A percentile compares a stretch with the other conserved stretches of the same genome.
Conservation (phyloP, 2,113 vertebrate species). For the Rhinogobius similis region DNA sequence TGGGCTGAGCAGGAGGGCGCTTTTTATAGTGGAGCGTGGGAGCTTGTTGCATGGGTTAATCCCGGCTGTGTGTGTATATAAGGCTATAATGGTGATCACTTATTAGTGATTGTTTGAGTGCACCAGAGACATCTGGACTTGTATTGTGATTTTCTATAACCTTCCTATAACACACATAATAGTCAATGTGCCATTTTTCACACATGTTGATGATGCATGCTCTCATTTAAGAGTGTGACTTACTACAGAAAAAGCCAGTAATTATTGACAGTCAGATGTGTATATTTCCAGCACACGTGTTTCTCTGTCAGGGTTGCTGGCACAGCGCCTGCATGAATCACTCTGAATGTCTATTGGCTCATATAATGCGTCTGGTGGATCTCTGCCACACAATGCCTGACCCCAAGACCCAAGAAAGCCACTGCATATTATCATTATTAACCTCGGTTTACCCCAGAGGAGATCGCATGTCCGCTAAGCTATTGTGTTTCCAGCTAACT, state of each 20-base stretch:
- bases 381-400: slow-evolving; percentile 44
- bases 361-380: slow-evolving; percentile 32
- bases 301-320: slow-evolving; percentile 13
- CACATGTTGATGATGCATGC: slow-evolving; percentile 2
- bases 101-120: too few species aligned
- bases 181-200: background rate
- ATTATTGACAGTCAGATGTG: slow-evolving; percentile 3
- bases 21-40: too few species aligned
- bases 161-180: too few species aligned
- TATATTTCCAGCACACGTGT: slow-evolving; percentile 11
- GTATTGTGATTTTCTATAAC: too few species aligned
- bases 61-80: too few species aligned
- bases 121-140: too few species aligned
- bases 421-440: slow-evolving; percentile 55
- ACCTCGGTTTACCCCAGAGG: slow-evolving; percentile 58
- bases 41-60: too few species aligned
- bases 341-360: slow-evolving; percentile 22
- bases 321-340: slow-evolving; percentile 28
- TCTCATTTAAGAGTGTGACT: slow-evolving; percentile 32
- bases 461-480: slow-evolving; percentile 46
- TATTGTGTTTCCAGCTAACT: slow-evolving; percentile 61
- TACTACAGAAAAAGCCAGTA: slow-evolving; percentile 11
- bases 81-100: too few species aligned
- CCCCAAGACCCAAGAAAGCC: slow-evolving; percentile 50
- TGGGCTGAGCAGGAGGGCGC: too few species aligned